A percentile compares a stretch with the other conserved stretches of the same genome.
Evolutionary conservation across 2,888 invertebrate genomes (phyloP).

Genomic region (Deladenus siricidicola): DNA sequence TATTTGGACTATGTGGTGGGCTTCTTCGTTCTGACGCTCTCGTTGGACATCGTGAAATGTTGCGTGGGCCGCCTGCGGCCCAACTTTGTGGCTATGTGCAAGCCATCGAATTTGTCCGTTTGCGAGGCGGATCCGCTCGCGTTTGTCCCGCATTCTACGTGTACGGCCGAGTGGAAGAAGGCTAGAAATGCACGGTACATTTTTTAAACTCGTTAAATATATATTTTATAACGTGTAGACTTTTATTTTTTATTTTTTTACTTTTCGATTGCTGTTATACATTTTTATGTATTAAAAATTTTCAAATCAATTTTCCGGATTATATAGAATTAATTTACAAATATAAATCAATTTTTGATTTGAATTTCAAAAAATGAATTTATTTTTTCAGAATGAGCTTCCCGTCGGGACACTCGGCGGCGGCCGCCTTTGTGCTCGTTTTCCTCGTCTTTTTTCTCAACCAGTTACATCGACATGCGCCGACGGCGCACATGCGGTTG

Average conservation of each 20-base stretch:
- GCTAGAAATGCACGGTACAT: conserved; percentile 32
- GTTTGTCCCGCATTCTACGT: conserved; percentile 30
- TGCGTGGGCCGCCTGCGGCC: conserved; percentile 82
- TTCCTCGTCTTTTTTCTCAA: conserved; percentile 38
- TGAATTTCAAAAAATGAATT: too few relatives aligned
- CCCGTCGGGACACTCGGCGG: conserved; percentile 52
- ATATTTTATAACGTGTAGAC: background rate
- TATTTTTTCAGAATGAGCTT: conserved; percentile 37
- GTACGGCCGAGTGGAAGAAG: conserved; percentile 23
- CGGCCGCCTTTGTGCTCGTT: conserved; percentile 41
- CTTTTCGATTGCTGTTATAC: background rate
- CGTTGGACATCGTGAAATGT: conserved; percentile 85
- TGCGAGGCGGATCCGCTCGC: conserved; percentile 27
- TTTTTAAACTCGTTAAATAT: too few relatives aligned
- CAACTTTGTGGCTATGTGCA: conserved; percentile 82
- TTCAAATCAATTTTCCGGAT: background rate
- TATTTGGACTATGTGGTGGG: conserved; percentile 43
- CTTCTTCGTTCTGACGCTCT: conserved; percentile 22
- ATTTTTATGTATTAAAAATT: background rate
- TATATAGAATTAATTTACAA: too few relatives aligned
- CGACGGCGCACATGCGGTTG: background rate
- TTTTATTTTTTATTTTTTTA: background rate
- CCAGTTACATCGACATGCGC: conserved; percentile 5
- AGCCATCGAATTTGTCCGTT: conserved; percentile 58
- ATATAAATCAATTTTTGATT: too few relatives aligned